These are phyloP conservation scores for Caenorhabditis becei DNA, from an alignment of 2,888 invertebrate genomes.

Conservation along the genomic window DNA sequence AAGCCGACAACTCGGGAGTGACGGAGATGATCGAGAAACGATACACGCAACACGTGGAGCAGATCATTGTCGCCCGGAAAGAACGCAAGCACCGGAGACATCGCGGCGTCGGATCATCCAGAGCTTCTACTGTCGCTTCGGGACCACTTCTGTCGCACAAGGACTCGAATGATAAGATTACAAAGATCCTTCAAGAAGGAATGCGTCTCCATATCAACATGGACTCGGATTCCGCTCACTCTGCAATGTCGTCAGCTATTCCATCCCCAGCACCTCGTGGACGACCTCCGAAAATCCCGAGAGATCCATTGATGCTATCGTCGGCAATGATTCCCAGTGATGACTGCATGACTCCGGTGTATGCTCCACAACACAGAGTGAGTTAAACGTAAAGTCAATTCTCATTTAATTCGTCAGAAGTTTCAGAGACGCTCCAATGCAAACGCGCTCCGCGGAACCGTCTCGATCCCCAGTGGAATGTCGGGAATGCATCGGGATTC, in stretches of 20 bases:
- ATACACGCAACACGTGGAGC: slow-evolving; percentile 69
- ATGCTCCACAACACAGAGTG: slow-evolving; percentile 30
- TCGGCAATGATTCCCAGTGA: slow-evolving; percentile 37
- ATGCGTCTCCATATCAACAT: slow-evolving; percentile 37
- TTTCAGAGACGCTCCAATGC: slow-evolving; percentile 60
- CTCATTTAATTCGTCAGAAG: too few relatives aligned
- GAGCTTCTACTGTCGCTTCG: slow-evolving; percentile 39
- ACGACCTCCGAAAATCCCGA: slow-evolving; percentile 48
- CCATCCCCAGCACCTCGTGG: slow-evolving; percentile 62
- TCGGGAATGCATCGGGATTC: slow-evolving; percentile 42
- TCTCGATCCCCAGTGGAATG: slow-evolving; percentile 19
- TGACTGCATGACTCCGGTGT: slow-evolving; percentile 34
- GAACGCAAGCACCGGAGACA: slow-evolving; percentile 61
- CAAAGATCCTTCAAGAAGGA: slow-evolving; percentile 51
- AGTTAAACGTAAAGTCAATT: neutral
- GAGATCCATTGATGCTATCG: slow-evolving; percentile 26
- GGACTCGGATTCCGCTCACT: slow-evolving; percentile 56
- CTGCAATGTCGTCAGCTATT: slow-evolving; percentile 49
- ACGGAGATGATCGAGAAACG: slow-evolving; percentile 77
- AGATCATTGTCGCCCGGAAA: slow-evolving; percentile 62
- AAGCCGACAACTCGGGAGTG: slow-evolving; percentile 87
- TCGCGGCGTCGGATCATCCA: slow-evolving; percentile 29
- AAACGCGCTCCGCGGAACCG: slow-evolving; percentile 41
- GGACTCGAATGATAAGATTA: slow-evolving; percentile 56
- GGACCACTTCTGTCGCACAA: slow-evolving; percentile 29